These are phyloP conservation scores for Irena cyanogastra DNA, from an alignment of 2,113 vertebrate genomes.

Conservation along the genomic window DNA sequence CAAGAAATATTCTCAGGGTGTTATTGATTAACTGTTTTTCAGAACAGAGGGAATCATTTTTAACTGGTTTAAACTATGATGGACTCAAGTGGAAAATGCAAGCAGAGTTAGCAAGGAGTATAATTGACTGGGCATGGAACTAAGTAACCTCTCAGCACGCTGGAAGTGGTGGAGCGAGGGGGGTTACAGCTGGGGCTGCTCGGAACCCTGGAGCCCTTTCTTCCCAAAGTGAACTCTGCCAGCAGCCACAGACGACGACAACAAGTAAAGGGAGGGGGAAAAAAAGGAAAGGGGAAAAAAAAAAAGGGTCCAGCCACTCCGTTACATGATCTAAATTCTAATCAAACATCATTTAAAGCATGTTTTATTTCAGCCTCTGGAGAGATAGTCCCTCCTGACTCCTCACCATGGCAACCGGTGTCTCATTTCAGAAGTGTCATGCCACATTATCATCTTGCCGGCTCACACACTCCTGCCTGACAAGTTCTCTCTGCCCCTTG, in stretches of 20 bases:
- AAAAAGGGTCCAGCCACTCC: conserved; percentile 83
- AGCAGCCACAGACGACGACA: conserved; percentile 70
- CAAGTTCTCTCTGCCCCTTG: conserved; percentile 91
- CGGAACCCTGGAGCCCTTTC: not conserved
- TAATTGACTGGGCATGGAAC: conserved; percentile 63
- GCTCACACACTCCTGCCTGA: conserved; percentile 91
- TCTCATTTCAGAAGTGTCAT: conserved; percentile 99
- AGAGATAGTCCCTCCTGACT: conserved; percentile 89
- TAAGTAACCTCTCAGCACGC: conserved; percentile 58
- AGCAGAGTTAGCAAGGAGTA: conserved; percentile 47
- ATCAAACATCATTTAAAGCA: conserved; percentile 99
- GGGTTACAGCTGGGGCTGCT: not conserved
- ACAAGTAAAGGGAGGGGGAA: conserved; percentile 49
- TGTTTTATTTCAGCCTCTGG: conserved; percentile 98
- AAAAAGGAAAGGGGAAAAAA: not conserved
- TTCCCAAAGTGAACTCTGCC: conserved; percentile 58
- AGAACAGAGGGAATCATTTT: conserved; percentile 60
- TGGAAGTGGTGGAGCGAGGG: not conserved
- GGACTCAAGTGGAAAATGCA: conserved; percentile 62
- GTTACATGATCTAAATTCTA: conserved; percentile 98
- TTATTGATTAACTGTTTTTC: conserved; percentile 65
- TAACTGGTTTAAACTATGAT: conserved; percentile 64
- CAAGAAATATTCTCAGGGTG: conserved; percentile 57
- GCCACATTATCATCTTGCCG: conserved; percentile 95
- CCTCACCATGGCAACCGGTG: conserved; percentile 95